phyloP scores from a whole-genome alignment of 23 tunicate species.

The Phallusia fumigata region DNA sequence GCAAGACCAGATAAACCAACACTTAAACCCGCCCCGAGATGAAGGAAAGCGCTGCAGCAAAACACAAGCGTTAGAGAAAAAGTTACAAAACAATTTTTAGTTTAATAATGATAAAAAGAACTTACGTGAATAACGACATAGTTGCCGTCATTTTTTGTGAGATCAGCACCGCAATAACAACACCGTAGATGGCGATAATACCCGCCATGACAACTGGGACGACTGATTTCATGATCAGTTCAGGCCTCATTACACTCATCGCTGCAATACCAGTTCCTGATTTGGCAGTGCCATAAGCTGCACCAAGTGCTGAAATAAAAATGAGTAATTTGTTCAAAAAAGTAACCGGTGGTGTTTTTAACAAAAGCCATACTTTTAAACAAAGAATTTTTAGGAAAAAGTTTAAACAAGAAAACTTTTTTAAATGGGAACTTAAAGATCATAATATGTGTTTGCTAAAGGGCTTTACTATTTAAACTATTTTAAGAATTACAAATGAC shows the following conservation, averaged over 20 bases:
- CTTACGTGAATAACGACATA: slow-evolving; percentile 72
- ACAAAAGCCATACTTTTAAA: too few relatives aligned
- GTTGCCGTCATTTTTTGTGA: slow-evolving; percentile 62
- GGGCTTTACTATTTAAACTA: too few relatives aligned
- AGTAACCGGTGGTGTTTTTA: too few relatives aligned
- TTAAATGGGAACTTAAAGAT: too few relatives aligned
- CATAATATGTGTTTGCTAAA: too few relatives aligned
- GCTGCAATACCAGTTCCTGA: slow-evolving; percentile 99
- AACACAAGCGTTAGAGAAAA: too few relatives aligned
- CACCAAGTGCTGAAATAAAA: slow-evolving; percentile 78
- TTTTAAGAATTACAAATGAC: too few relatives aligned
- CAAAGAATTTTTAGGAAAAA: too few relatives aligned
- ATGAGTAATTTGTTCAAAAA: too few relatives aligned
- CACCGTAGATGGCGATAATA: slow-evolving; percentile 98
- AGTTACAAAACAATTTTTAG: not conserved
- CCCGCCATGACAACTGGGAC: slow-evolving; percentile 99
- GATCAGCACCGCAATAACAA: slow-evolving; percentile 93
- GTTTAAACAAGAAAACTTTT: too few relatives aligned
- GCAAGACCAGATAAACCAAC: too few relatives aligned
- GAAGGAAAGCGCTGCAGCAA: slow-evolving; percentile 70
- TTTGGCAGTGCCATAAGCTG: slow-evolving; percentile 98
- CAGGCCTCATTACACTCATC: slow-evolving; percentile 98
- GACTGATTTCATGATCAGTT: slow-evolving; percentile 95
- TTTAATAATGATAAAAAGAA: not conserved
- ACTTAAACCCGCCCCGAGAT: slow-evolving; percentile 97